Percentiles rank a stretch among this genome's conserved stretches.
These are phyloP conservation scores for Conops quadrifasciatus DNA, from an alignment of 2,888 invertebrate genomes.

Conservation along the genomic window DNA sequence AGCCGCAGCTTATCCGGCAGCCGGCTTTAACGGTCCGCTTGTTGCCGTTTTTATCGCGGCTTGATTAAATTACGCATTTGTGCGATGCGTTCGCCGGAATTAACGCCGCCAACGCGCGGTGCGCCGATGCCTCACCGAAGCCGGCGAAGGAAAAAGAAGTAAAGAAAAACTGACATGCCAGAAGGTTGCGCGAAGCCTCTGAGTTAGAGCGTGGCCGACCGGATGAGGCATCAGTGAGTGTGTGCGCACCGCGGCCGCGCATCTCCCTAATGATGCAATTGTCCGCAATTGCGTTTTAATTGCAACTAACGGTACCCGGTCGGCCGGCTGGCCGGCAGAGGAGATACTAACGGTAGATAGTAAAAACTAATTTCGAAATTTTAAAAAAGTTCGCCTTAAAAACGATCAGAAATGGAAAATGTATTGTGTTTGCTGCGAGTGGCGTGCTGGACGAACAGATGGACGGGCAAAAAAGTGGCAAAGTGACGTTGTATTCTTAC, in stretches of 20 bases:
- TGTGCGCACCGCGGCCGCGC: not conserved
- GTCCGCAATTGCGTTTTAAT: slow-evolving; percentile 30
- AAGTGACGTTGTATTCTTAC: not conserved
- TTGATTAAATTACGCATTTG: slow-evolving; percentile 23
- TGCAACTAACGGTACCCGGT: slow-evolving; percentile 27
- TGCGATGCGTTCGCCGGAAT: slow-evolving; percentile 7
- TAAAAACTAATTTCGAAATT: slow-evolving; percentile 22
- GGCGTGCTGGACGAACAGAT: too few relatives aligned
- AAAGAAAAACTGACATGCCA: not conserved
- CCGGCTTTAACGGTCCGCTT: slow-evolving; percentile 30
- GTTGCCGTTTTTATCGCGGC: slow-evolving; percentile 21
- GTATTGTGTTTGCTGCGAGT: too few relatives aligned
- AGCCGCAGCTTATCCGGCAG: slow-evolving; percentile 8
- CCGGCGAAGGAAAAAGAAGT: not conserved
- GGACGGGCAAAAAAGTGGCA: not conserved
- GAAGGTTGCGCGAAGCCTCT: slow-evolving; percentile 9
- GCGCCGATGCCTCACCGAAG: slow-evolving; percentile 1
- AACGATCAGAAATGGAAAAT: not conserved
- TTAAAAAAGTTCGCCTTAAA: slow-evolving; percentile 2
- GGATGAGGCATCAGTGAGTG: not conserved
- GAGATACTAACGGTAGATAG: slow-evolving; percentile 27
- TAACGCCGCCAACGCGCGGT: slow-evolving; percentile 16
- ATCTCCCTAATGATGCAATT: slow-evolving; percentile 26
- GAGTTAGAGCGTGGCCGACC: slow-evolving; percentile 11
- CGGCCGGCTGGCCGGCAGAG: not conserved